These are phyloP conservation scores for Tinea pellionella DNA, from an alignment of 2,888 invertebrate species.

Conservation along the genomic window DNA sequence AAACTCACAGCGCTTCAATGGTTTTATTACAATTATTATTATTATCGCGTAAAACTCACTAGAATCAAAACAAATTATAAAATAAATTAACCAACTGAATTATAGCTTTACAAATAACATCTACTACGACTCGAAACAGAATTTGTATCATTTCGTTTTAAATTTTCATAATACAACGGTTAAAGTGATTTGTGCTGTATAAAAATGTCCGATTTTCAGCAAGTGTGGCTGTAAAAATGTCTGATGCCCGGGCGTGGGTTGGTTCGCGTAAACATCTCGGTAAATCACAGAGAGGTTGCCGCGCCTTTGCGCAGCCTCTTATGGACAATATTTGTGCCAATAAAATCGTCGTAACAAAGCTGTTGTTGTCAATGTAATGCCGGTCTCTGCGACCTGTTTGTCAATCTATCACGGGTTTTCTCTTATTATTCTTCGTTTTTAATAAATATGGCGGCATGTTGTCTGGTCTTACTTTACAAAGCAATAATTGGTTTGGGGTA, in stretches of 20 bases:
- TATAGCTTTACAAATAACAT: not conserved
- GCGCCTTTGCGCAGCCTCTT: constrained; percentile 38
- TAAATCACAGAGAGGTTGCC: constrained; percentile 59
- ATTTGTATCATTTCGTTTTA: constrained; percentile 13
- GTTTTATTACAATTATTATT: constrained; percentile 45
- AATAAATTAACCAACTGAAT: not conserved
- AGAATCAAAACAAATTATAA: not conserved
- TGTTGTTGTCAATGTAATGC: constrained; percentile 62
- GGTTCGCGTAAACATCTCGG: constrained; percentile 58
- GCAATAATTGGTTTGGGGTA: not conserved
- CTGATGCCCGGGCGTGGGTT: constrained; percentile 30
- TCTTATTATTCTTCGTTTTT: constrained; percentile 31
- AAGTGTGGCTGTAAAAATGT: constrained; percentile 53
- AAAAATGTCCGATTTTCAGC: constrained; percentile 46
- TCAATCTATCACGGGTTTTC: constrained; percentile 29
- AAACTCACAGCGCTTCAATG: constrained; percentile 41
- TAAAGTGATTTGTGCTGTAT: constrained; percentile 47
- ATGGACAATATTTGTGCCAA: constrained; percentile 66
- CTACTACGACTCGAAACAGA: not conserved
- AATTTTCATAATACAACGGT: constrained; percentile 45
- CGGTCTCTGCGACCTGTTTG: constrained; percentile 46
- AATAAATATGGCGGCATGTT: constrained; percentile 20
- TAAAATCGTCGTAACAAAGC: constrained; percentile 61
- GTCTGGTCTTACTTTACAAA: not conserved
- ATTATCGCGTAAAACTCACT: constrained; percentile 21